phyloP scores from a whole-genome alignment of 2,113 vertebrate species.

The Ranitomeya imitator region DNA sequence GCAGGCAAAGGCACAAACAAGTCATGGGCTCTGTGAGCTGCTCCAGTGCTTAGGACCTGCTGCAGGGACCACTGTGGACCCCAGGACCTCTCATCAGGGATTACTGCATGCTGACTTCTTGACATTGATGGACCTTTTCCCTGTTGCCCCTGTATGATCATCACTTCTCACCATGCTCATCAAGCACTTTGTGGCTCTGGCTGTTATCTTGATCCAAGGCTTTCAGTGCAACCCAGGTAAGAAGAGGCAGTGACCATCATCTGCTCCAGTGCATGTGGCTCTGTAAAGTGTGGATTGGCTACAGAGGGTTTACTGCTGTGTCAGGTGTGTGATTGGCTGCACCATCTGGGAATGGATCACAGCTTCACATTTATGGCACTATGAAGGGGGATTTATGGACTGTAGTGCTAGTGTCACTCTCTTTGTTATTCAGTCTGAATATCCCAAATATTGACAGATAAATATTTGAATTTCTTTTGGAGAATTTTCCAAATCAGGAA shows the following conservation, averaged over 20 bases:
- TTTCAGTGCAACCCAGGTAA: constrained; percentile 63
- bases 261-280: not conserved
- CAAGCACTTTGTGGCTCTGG: constrained; percentile 24
- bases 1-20: constrained; percentile 5
- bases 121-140: not conserved
- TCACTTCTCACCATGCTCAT: constrained; percentile 53
- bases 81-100: not conserved
- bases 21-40: constrained; percentile 20
- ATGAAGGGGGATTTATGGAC: not conserved
- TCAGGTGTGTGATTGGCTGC: constrained; percentile 38
- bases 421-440: not conserved
- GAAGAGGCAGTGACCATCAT: constrained; percentile 12
- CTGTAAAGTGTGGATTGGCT: not conserved
- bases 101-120: not conserved
- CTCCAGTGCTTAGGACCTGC: not conserved
- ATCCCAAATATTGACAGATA: not conserved
- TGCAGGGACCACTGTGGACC: not conserved
- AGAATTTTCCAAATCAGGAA: not conserved
- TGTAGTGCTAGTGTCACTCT: not conserved
- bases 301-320: not conserved
- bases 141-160: not conserved
- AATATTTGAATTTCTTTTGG: not conserved
- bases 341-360: not conserved
- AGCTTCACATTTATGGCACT: not conserved
- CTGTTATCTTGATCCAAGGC: constrained; percentile 59